phyloP scores from a whole-genome alignment of 1,140 invertebrate species.

The Brachionus paranguensis region DNA sequence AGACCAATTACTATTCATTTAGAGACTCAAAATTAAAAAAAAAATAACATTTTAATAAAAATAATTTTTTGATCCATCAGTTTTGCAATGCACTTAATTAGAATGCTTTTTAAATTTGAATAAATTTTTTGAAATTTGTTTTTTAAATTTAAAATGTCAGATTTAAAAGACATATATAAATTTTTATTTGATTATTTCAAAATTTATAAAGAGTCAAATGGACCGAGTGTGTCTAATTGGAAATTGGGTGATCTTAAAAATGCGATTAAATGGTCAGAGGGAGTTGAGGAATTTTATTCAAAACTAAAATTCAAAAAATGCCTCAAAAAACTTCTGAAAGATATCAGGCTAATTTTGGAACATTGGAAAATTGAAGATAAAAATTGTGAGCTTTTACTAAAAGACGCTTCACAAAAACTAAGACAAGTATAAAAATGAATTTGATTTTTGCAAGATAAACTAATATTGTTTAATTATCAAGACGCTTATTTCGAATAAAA shows the following conservation, averaged over 20 bases:
- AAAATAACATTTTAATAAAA: neutral
- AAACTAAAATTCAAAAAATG: neutral
- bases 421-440: neutral
- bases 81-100: neutral
- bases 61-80: neutral
- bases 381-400: neutral
- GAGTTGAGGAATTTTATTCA: neutral
- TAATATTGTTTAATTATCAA: neutral
- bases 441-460: neutral
- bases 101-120: neutral
- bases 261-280: neutral
- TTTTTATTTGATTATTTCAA: conserved; percentile 29
- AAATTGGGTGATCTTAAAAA: conserved; percentile 13
- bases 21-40: neutral
- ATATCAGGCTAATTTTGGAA: neutral
- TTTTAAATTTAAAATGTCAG: neutral
- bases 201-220: conserved; percentile 1
- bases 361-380: neutral
- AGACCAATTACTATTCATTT: conserved; percentile 7
- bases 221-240: neutral
- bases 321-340: neutral
- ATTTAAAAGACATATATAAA: conserved; percentile 15
- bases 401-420: neutral
- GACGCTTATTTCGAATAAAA: neutral
- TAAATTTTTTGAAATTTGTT: neutral